A percentile compares a stretch with the other conserved stretches of the same genome.
Evolutionary conservation across 2,113 vertebrate genomes (phyloP).

Genomic region (Apistogramma diplotaenia): DNA sequence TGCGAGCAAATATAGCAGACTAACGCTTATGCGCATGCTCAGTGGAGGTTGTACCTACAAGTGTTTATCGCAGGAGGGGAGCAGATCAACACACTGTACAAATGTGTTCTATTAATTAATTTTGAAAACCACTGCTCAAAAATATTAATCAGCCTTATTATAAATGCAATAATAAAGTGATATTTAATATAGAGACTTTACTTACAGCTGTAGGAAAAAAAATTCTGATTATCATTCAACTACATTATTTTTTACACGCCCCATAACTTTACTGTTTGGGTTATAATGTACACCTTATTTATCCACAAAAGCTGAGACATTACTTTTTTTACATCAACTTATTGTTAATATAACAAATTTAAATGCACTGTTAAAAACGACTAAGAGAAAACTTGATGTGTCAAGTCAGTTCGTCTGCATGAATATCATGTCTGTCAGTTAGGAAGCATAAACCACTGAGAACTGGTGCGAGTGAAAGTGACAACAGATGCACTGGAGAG

Average conservation of each 20-base stretch:
- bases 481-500: not conserved
- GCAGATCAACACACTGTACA: constrained; percentile 13
- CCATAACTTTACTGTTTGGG: not conserved
- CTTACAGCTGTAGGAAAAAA: too few relatives aligned
- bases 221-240: not conserved
- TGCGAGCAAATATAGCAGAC: constrained; percentile 4
- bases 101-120: not conserved
- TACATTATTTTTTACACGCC: not conserved
- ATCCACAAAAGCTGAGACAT: not conserved
- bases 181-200: too few relatives aligned
- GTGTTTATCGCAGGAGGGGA: constrained; percentile 43
- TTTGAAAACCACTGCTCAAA: not conserved
- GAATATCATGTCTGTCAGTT: not conserved
- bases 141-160: not conserved
- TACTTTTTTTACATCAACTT: too few relatives aligned
- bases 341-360: too few relatives aligned
- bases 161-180: not conserved
- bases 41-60: constrained; percentile 33
- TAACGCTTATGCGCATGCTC: constrained; percentile 51
- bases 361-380: too few relatives aligned
- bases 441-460: not conserved
- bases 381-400: not conserved
- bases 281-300: too few relatives aligned
- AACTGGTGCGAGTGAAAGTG: not conserved
- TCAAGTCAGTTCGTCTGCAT: not conserved